phyloP scores from a whole-genome alignment of 2,888 invertebrate genomes.

The Scaptomyza caliginosa region DNA sequence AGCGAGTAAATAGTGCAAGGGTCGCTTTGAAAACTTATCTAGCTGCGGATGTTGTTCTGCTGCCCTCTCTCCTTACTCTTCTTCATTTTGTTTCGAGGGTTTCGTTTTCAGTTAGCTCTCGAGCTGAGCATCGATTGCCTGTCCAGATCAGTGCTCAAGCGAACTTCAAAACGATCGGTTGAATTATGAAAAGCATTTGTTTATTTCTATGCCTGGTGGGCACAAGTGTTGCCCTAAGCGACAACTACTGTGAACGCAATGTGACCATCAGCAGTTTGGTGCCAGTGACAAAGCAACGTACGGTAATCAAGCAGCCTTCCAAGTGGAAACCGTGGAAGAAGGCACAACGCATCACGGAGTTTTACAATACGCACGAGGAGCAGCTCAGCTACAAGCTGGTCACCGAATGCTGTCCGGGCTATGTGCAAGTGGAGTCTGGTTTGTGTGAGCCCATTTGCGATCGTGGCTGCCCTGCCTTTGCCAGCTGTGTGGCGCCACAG shows the following conservation, averaged over 20 bases:
- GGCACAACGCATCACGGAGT: slow-evolving; percentile 41
- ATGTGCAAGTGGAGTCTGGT: slow-evolving; percentile 48
- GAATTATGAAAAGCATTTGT: slow-evolving; percentile 10
- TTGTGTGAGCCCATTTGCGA: slow-evolving; percentile 73
- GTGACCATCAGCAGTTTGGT: slow-evolving; percentile 40
- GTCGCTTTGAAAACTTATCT: slow-evolving; percentile 48
- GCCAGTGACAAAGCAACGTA: slow-evolving; percentile 63
- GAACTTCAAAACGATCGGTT: slow-evolving; percentile 42
- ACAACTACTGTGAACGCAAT: slow-evolving; percentile 67
- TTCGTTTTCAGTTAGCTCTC: slow-evolving; percentile 30
- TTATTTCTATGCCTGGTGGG: slow-evolving; percentile 34
- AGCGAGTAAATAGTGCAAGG: slow-evolving; percentile 38
- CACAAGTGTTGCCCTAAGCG: slow-evolving; percentile 20
- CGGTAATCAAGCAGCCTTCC: slow-evolving; percentile 38
- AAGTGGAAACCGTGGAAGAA: slow-evolving; percentile 65
- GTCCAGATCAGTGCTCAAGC: slow-evolving; percentile 45
- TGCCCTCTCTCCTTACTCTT: background rate
- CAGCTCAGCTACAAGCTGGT: slow-evolving; percentile 49
- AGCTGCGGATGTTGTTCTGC: slow-evolving; percentile 56
- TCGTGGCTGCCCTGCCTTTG: slow-evolving; percentile 67
- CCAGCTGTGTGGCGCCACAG: slow-evolving; percentile 73
- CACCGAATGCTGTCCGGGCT: slow-evolving; percentile 70
- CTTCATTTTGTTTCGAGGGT: slow-evolving; percentile 1
- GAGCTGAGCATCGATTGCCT: slow-evolving; percentile 30
- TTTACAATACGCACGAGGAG: slow-evolving; percentile 58